Evolutionary conservation across 53 echinoderm and acorn worm species (phyloP).

Genomic region (Stichopus horrens): DNA sequence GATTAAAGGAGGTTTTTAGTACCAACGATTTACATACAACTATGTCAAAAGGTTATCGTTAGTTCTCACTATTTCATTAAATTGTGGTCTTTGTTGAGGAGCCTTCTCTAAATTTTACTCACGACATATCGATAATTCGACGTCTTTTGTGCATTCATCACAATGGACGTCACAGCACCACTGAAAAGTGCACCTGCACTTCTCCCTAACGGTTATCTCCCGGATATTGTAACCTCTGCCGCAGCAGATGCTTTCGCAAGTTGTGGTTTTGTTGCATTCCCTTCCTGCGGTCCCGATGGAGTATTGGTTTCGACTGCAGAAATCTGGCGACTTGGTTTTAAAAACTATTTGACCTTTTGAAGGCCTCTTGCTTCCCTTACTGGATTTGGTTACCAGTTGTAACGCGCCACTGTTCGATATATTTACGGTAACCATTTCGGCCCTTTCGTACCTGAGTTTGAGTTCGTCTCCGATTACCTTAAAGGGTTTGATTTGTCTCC

Average conservation of each 20-base stretch:
- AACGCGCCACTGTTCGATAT: conserved; percentile 61
- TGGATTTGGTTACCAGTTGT: conserved; percentile 53
- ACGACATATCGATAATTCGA: conserved; percentile 74
- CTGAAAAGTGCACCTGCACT: conserved; percentile 78
- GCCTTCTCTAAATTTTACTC: background rate
- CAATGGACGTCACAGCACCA: conserved; percentile 96
- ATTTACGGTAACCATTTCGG: conserved; percentile 67
- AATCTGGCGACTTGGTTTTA: conserved; percentile 81
- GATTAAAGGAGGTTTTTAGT: no score
- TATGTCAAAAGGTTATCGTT: no score
- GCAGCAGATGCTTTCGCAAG: conserved; percentile 89
- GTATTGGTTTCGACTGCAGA: conserved; percentile 68
- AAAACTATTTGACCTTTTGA: conserved; percentile 68
- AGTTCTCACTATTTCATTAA: no score
- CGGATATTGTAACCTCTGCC: conserved; percentile 94
- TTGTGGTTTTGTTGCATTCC: conserved; percentile 70
- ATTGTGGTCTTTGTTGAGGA: no score
- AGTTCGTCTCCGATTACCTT: conserved; percentile 73
- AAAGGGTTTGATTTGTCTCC: conserved; percentile 84
- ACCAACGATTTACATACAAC: no score
- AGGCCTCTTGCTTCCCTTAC: conserved; percentile 37
- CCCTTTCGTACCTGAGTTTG: conserved; percentile 74
- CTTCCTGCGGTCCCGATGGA: conserved; percentile 75
- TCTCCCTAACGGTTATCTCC: conserved; percentile 62
- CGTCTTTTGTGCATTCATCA: conserved; percentile 65